These are phyloP conservation scores for Cherax destructor DNA, from an alignment of 1,140 invertebrate genomes.

Conservation along the genomic window DNA sequence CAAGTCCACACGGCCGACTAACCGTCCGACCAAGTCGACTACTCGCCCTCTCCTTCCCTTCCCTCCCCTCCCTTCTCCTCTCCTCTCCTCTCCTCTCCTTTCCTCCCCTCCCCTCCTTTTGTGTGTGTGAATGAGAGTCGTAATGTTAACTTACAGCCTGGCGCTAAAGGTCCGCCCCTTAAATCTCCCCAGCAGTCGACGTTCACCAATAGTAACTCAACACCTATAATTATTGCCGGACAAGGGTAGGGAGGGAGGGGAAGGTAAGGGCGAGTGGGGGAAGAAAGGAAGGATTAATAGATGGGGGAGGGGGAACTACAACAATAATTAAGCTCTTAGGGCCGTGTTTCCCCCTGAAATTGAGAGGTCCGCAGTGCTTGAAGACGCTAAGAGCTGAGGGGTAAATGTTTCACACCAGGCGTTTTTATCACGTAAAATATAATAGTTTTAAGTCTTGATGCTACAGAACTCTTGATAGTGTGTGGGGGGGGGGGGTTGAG, in stretches of 20 bases:
- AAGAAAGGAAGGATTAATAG: background rate
- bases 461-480: too few species aligned
- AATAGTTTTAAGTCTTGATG: too few species aligned
- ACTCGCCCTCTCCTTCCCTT: background rate
- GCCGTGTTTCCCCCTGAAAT: background rate
- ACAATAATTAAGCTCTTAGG: background rate
- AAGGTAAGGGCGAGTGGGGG: too few species aligned
- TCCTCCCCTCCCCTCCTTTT: too few species aligned
- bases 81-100: background rate
- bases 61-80: background rate
- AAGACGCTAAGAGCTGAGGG: too few species aligned
- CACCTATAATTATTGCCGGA: background rate
- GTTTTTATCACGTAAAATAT: too few species aligned
- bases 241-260: too few species aligned
- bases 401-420: too few species aligned
- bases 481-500: too few species aligned
- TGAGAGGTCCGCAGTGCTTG: background rate
- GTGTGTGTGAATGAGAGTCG: slow-evolving; percentile 1
- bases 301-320: background rate
- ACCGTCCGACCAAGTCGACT: too few species aligned
- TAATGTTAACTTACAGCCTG: background rate
- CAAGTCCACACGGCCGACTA: too few species aligned
- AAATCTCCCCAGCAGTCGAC: slow-evolving; percentile 3
- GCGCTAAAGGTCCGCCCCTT: background rate
- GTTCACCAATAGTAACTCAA: background rate